phyloP scores from a whole-genome alignment of 1,140 invertebrate species.

The Heliconius eleuchia region DNA sequence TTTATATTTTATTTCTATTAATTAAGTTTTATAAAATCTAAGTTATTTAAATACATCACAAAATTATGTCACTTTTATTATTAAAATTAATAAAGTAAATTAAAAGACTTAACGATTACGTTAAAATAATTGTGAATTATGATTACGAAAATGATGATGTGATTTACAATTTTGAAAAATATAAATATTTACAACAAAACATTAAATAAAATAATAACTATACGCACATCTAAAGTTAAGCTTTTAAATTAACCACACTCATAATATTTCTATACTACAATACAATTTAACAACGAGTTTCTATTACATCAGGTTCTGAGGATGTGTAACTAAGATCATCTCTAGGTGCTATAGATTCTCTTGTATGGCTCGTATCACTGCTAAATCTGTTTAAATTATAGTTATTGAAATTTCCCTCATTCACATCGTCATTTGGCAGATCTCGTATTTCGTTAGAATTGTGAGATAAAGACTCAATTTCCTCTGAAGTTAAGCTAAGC shows the following conservation, averaged over 20 bases:
- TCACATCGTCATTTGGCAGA: slow-evolving; percentile 6
- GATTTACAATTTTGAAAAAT: too few species aligned
- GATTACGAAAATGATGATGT: too few species aligned
- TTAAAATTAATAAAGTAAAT: slow-evolving; percentile 7
- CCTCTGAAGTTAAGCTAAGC: slow-evolving; percentile 18
- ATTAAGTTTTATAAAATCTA: not conserved
- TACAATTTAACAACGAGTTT: slow-evolving; percentile 49
- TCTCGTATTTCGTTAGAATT: slow-evolving; percentile 17
- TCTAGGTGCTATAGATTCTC: slow-evolving; percentile 15
- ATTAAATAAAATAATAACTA: not conserved
- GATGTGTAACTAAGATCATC: slow-evolving; percentile 36
- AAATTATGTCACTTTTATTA: not conserved
- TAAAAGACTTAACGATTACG: not conserved
- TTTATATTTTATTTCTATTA: not conserved
- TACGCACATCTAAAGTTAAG: not conserved
- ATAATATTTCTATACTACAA: slow-evolving; percentile 11
- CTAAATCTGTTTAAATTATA: slow-evolving; percentile 15
- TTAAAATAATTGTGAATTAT: not conserved
- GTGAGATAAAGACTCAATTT: slow-evolving; percentile 23
- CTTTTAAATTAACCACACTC: slow-evolving; percentile 24
- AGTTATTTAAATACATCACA: not conserved
- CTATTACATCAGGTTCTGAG: slow-evolving; percentile 48
- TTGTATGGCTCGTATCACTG: not conserved
- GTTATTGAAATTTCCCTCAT: slow-evolving; percentile 24
- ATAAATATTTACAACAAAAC: not conserved